Percentiles rank a stretch among this genome's conserved stretches.
These are phyloP conservation scores for Columba guinea DNA, from an alignment of 2,797 vertebrate genomes.

Conservation along the genomic window DNA sequence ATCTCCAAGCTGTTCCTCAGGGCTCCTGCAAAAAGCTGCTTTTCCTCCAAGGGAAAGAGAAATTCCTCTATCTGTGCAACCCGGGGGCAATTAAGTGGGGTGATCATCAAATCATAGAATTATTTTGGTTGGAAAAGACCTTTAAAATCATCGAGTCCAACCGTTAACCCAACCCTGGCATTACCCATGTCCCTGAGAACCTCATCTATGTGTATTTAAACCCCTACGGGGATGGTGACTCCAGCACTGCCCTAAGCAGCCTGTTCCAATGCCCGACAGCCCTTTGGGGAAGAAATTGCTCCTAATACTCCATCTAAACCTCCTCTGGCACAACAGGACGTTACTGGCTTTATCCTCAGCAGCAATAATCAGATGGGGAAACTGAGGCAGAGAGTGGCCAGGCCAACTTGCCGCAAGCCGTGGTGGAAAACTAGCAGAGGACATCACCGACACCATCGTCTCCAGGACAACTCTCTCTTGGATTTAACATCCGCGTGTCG, in stretches of 20 bases:
- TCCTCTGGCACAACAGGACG: too few relatives aligned
- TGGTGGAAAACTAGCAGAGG: background rate
- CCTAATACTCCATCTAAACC: too few relatives aligned
- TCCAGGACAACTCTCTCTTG: background rate
- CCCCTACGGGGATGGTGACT: too few relatives aligned
- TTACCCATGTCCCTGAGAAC: too few relatives aligned
- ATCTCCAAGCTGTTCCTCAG: background rate
- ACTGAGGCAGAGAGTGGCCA: background rate
- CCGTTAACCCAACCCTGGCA: too few relatives aligned
- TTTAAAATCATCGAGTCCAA: too few relatives aligned
- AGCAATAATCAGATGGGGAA: background rate
- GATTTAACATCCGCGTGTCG: fast-evolving
- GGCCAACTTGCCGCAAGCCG: background rate
- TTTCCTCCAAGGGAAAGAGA: background rate
- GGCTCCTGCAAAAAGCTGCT: background rate
- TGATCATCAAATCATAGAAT: background rate
- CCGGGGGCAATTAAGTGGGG: background rate
- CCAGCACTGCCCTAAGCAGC: too few relatives aligned
- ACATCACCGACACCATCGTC: background rate
- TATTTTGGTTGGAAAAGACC: too few relatives aligned
- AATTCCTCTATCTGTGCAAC: background rate
- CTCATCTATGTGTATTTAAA: too few relatives aligned
- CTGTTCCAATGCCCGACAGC: too few relatives aligned
- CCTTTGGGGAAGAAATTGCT: too few relatives aligned
- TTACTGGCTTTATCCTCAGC: background rate